Evolutionary conservation across 2,113 vertebrate genomes (phyloP).

Genomic region (Aepyceros melampus): DNA sequence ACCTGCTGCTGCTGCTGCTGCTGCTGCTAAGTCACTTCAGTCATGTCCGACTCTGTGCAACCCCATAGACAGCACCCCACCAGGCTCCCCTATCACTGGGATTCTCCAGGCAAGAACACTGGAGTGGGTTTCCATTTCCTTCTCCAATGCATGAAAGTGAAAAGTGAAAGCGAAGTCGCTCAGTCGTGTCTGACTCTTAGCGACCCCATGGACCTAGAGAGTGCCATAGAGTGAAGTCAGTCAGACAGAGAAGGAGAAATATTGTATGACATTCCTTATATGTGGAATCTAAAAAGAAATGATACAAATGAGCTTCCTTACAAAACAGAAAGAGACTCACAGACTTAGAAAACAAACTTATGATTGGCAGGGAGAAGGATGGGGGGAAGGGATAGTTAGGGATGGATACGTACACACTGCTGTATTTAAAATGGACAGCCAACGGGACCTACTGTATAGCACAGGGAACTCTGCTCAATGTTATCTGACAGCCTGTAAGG

Average conservation of each 20-base stretch:
- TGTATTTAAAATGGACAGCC: background rate
- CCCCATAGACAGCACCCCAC: no score
- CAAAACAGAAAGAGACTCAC: background rate
- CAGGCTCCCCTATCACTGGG: no score
- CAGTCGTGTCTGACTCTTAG: no score
- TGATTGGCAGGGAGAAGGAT: background rate
- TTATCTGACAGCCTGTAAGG: background rate
- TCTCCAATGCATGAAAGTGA: no score
- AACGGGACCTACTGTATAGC: background rate
- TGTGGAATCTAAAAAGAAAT: background rate
- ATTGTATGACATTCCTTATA: background rate
- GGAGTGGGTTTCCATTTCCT: no score
- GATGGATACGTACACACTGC: background rate
- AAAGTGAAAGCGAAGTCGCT: no score
- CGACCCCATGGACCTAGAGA: background rate
- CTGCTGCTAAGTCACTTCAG: no score
- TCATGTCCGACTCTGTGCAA: rapidly evolving
- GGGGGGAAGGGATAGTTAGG: background rate
- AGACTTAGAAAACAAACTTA: background rate
- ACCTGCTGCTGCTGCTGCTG: no score
- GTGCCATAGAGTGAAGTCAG: background rate
- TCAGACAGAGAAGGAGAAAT: background rate
- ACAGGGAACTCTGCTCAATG: background rate
- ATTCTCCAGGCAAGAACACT: no score
- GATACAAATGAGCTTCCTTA: background rate